phyloP scores from a whole-genome alignment of 2,888 invertebrate genomes.

The Leptopilina syphax region DNA sequence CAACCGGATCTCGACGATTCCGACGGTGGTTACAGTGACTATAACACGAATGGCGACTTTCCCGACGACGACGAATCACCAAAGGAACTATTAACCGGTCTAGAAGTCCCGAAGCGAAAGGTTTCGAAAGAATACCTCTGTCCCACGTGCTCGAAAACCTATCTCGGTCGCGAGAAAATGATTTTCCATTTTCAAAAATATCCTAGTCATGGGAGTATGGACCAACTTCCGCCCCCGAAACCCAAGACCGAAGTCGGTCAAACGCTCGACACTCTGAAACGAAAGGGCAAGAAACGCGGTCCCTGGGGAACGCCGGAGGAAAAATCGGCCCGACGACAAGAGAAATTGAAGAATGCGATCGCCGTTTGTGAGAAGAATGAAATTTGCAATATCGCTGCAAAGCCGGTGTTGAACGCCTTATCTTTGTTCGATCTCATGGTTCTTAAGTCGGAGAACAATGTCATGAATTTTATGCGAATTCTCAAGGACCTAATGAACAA shows the following conservation, averaged over 20 bases:
- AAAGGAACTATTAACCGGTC: constrained; percentile 69
- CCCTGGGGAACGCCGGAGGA: constrained; percentile 74
- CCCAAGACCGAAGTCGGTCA: constrained; percentile 69
- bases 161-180: constrained; percentile 81
- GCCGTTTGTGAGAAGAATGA: constrained; percentile 71
- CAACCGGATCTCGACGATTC: constrained; percentile 80
- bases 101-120: constrained; percentile 75
- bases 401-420: constrained; percentile 70
- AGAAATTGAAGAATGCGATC: constrained; percentile 71
- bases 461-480: constrained; percentile 68
- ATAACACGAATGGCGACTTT: constrained; percentile 73
- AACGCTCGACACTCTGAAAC: constrained; percentile 65
- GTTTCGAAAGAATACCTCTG: constrained; percentile 78
- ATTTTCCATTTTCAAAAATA: constrained; percentile 81
- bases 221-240: constrained; percentile 72
- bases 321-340: constrained; percentile 70
- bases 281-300: constrained; percentile 73
- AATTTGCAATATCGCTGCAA: constrained; percentile 72
- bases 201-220: constrained; percentile 80
- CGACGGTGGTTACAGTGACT: constrained; percentile 81
- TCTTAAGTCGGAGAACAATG: constrained; percentile 70
- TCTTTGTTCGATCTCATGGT: constrained; percentile 71
- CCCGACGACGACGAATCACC: constrained; percentile 67
- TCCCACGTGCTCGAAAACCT: constrained; percentile 82
- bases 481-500: constrained; percentile 69